Evolutionary conservation across 2,113 vertebrate genomes (phyloP).

Genomic region (Antennarius striatus): DNA sequence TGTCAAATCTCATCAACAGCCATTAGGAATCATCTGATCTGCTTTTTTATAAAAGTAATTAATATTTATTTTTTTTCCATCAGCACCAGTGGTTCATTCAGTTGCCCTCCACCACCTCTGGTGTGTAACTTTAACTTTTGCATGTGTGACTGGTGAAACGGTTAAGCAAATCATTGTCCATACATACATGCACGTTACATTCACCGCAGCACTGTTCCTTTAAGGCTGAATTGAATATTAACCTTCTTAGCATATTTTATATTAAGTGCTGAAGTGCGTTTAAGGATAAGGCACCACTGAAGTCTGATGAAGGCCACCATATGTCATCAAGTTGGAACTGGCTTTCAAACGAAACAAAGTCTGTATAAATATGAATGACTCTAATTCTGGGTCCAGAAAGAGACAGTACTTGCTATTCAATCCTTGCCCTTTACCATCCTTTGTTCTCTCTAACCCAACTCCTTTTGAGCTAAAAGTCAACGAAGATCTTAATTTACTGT

Average conservation of each 20-base stretch:
- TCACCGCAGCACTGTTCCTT: too few relatives aligned
- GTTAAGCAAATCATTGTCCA: conserved; percentile 1
- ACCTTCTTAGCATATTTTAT: background rate
- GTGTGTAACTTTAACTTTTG: background rate
- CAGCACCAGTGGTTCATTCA: background rate
- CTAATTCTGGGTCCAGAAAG: conserved; percentile 19
- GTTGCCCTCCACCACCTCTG: background rate
- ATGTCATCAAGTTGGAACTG: conserved; percentile 2
- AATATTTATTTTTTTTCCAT: too few relatives aligned
- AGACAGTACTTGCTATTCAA: conserved; percentile 23
- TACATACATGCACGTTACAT: background rate
- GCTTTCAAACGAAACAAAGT: conserved; percentile 11
- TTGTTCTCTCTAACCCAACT: conserved; percentile 7
- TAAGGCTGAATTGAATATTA: background rate
- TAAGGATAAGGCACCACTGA: conserved; percentile 3
- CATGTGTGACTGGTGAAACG: background rate
- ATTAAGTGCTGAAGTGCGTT: background rate
- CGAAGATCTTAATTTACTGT: conserved; percentile 30
- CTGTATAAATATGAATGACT: conserved; percentile 35
- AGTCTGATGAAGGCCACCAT: conserved; percentile 1
- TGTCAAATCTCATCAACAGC: background rate
- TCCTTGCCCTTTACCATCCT: background rate
- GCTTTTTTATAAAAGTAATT: too few relatives aligned
- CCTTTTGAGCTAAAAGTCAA: conserved; percentile 5
- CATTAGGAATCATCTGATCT: too few relatives aligned